Evolutionary conservation across 2,113 vertebrate species (phyloP), one percentile per base, ranked within the genome.

Genomic region (Festucalex cinctus): DNA sequence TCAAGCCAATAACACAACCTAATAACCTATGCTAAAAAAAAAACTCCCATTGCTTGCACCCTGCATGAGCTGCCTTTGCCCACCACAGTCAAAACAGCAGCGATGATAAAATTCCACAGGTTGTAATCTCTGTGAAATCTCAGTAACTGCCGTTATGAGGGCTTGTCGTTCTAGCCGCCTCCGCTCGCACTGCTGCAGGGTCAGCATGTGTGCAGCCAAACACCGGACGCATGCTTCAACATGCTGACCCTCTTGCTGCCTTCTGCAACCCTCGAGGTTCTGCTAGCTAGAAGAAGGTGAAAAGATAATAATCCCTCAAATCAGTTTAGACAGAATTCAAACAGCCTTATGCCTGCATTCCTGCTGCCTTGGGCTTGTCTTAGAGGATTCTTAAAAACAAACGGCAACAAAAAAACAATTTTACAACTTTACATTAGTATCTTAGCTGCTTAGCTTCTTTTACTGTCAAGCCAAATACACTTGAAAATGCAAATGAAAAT

Each of bases 101-200:
- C 20, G 7, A 39, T 75, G 73, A 80, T 84, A 58, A 73, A 66
- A 86, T 78, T 83, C 74, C 78, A 71, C 48, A 63, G 26, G 0
- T 64, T 36, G 74, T 22, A 6, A 82, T 76, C 72, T 84, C 32
- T 65, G 46, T 43, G 49, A 71, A 66, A 43, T 59, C 41, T 36
- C 20, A 35, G 41, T 22, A 37, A 44, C 2, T 24, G 36, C 20
- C 68, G 26, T 78, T 74, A 86, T 84, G 66, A 76, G 80, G 2
- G 48, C 13, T 71, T 57, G 14, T 74, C 57, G 79, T 79, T 43
- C 60, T 17, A 51, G 20, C 48, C 48, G 44, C 44, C 44, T 20
- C 41, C 68, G 69, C 70, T 67, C 77, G 74, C 74, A 81, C 70
- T 76, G 70, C 74, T 69, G 68, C 64, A 67, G 75, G 66, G 26